A percentile compares a stretch with the other conserved stretches of the same genome.
Conservation (phyloP, 2,888 invertebrate genomes). For the Drosophila helvetica region DNA sequence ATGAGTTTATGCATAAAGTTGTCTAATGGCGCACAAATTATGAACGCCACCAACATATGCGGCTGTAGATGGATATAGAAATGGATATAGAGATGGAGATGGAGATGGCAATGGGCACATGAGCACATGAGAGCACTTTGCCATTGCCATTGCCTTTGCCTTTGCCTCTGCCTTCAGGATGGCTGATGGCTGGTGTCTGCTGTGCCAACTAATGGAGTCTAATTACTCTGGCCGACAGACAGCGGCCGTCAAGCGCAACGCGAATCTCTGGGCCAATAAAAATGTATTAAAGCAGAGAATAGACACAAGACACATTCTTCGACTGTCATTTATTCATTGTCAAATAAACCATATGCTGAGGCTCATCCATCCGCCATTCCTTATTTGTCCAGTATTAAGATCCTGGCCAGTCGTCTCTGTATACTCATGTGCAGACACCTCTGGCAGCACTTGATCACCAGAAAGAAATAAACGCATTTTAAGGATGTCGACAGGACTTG, state of each 20-base stretch:
- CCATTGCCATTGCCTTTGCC: slow-evolving; percentile 43
- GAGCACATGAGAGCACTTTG: slow-evolving; percentile 66
- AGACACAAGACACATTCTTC: slow-evolving; percentile 17
- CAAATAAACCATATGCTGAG: slow-evolving; percentile 31
- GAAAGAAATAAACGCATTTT: slow-evolving; percentile 37
- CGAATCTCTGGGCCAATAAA: slow-evolving; percentile 65
- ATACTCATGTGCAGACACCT: not conserved
- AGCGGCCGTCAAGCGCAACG: slow-evolving; percentile 32
- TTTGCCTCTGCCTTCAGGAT: too few species aligned
- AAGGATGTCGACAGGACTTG: slow-evolving; percentile 22
- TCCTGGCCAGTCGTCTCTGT: not conserved
- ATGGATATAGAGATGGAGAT: slow-evolving; percentile 46
- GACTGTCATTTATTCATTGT: slow-evolving; percentile 37
- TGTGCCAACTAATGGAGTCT: slow-evolving; percentile 69
- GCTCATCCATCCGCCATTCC: not conserved
- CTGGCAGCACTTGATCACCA: slow-evolving; percentile 25
- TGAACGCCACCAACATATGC: slow-evolving; percentile 57
- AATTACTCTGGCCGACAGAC: slow-evolving; percentile 65
- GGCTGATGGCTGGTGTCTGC: slow-evolving; percentile 36
- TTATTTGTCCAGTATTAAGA: slow-evolving; percentile 19
- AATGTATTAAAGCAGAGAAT: slow-evolving; percentile 64
- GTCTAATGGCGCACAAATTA: slow-evolving; percentile 79
- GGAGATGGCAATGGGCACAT: slow-evolving; percentile 43
- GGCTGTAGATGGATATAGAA: slow-evolving; percentile 26
- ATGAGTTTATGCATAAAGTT: slow-evolving; percentile 73